A percentile compares a stretch with the other conserved stretches of the same genome.
Conservation (phyloP, 2,888 invertebrate species). For the Balanococcus diminutus region DNA sequence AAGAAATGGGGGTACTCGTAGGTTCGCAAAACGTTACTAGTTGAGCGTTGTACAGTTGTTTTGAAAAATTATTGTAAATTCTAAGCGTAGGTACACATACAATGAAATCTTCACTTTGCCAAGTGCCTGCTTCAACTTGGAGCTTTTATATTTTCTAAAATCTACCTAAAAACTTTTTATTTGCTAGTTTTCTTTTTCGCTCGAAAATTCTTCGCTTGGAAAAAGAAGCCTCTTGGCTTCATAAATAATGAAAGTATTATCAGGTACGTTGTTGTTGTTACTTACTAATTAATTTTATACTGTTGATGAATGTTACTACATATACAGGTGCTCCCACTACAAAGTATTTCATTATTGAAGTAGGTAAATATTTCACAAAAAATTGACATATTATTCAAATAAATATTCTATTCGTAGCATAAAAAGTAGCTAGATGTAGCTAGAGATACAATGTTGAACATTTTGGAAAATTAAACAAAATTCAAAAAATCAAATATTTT, state of each 20-base stretch:
- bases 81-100: neutral
- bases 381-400: no score
- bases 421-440: neutral
- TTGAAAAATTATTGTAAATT: neutral
- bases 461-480: no score
- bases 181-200: neutral
- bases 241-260: neutral
- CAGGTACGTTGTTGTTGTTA: neutral
- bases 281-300: neutral
- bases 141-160: neutral
- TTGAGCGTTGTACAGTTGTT: conserved; percentile 14
- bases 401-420: neutral
- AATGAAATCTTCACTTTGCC: neutral
- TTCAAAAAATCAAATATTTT: no score
- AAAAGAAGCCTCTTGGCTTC: neutral
- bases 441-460: no score
- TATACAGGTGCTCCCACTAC: neutral
- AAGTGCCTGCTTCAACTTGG: neutral
- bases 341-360: neutral
- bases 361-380: neutral
- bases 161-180: neutral
- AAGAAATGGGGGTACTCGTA: no score
- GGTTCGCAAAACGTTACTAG: neutral
- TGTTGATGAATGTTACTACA: neutral
- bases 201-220: neutral